Conservation (phyloP, 2,888 invertebrate species). For the Drosophila colorata region DNA sequence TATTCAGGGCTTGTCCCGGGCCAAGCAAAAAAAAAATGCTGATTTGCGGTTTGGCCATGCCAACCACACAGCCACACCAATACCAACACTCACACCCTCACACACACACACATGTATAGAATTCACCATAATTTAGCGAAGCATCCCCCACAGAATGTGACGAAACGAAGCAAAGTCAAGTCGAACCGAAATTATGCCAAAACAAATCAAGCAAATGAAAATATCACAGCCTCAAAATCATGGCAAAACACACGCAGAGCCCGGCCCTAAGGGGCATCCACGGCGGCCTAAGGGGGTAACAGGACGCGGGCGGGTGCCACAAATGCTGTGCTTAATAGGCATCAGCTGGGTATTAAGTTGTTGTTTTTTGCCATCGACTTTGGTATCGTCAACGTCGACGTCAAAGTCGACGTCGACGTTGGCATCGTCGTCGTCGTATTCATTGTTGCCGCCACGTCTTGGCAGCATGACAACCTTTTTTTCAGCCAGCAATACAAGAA, state of each 20-base stretch:
- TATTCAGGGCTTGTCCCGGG: slow-evolving; percentile 51
- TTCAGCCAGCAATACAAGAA: slow-evolving; percentile 13
- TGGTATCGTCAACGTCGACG: slow-evolving; percentile 17
- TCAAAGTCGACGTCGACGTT: slow-evolving; percentile 25
- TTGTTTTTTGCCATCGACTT: slow-evolving; percentile 55
- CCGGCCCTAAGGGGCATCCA: slow-evolving; percentile 6
- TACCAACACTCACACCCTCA: slow-evolving; percentile 6
- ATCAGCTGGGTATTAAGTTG: slow-evolving; percentile 82
- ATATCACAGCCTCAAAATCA: slow-evolving; percentile 78
- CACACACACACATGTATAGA: slow-evolving; percentile 7
- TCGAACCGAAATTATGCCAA: slow-evolving; percentile 73
- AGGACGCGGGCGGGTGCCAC: slow-evolving; percentile 52
- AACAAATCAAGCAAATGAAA: slow-evolving; percentile 80
- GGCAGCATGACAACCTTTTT: slow-evolving; percentile 78
- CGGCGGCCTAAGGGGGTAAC: neutral
- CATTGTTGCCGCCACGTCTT: slow-evolving; percentile 44
- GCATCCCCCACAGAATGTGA: slow-evolving; percentile 31
- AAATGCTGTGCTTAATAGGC: slow-evolving; percentile 82
- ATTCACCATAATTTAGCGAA: slow-evolving; percentile 60
- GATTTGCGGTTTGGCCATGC: slow-evolving; percentile 73
- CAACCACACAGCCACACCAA: slow-evolving; percentile 23
- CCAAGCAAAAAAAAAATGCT: slow-evolving; percentile 58
- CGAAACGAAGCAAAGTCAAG: slow-evolving; percentile 41
- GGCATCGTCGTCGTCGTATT: slow-evolving; percentile 31
- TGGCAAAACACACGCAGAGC: slow-evolving; percentile 61